A percentile compares a stretch with the other conserved stretches of the same genome.
These are phyloP conservation scores for Drosophila flavopinicola DNA, from an alignment of 2,888 invertebrate genomes.

Conservation along the genomic window DNA sequence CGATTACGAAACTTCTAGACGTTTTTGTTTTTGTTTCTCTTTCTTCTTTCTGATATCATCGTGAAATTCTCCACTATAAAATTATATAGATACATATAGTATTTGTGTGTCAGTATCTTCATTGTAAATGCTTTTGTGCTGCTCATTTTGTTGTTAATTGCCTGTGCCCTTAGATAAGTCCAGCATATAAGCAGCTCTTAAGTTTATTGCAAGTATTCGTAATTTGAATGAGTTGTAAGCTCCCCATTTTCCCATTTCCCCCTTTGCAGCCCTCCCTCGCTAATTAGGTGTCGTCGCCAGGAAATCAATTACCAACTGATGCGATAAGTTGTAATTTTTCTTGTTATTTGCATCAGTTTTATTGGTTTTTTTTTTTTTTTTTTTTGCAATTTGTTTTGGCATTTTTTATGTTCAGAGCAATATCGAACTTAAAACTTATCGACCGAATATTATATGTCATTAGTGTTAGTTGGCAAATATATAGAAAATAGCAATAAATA, in stretches of 20 bases:
- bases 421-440: too few relatives aligned
- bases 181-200: too few relatives aligned
- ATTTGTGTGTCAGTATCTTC: neutral
- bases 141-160: neutral
- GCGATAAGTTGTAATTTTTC: conserved; percentile 29
- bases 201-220: neutral
- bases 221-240: too few relatives aligned
- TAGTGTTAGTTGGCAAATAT: too few relatives aligned
- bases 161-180: neutral
- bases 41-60: too few relatives aligned
- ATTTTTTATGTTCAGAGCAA: conserved; percentile 8
- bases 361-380: neutral
- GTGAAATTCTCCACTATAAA: neutral
- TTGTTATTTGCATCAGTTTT: neutral
- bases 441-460: too few relatives aligned
- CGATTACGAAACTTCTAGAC: neutral
- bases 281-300: conserved; percentile 33
- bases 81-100: neutral
- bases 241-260: too few relatives aligned
- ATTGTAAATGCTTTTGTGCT: neutral
- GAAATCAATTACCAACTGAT: conserved; percentile 34
- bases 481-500: too few relatives aligned
- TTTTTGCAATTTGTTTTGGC: neutral
- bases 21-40: too few relatives aligned
- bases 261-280: neutral